Evolutionary conservation across 2,797 vertebrate genomes (phyloP), one percentile per base, ranked within the genome.

Genomic region (Acrocephalus scirpaceus): DNA sequence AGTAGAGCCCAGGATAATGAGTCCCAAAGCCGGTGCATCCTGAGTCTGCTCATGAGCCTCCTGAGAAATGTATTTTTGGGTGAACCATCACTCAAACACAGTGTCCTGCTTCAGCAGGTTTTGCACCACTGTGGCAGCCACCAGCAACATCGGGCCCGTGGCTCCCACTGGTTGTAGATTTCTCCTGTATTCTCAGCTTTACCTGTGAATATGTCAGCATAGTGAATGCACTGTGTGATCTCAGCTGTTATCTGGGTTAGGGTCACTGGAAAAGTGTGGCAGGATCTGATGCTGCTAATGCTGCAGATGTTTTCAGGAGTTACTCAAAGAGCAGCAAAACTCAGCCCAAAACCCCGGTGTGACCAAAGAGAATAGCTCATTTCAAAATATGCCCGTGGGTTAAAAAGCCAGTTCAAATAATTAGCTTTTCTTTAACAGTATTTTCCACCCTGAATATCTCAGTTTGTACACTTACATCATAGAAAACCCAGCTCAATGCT

Each of bases 371-470:
- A 90, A 91, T 14, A 76, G 47, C 60, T 95, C 44, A 40, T 89
- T 85, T 94, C 70, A 95, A 95, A 95, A 89, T 38, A 47, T 11
- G 53, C 19, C 23, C 53, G 82, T 53, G 67, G 71, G 61, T 93
- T 91, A 92, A 93, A 92, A 92, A 60, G 36, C 4, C 36, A 70
- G 11, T 60, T 85, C 88, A 36, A 91, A 84, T 61, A 71, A 93
- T 76, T 94, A 87, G 45, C 56, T 92, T 76, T 74, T 91, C 51
- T 86, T 79, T 71, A 69, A 91, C 47, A 81, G 70, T 83, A 86
- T 92, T 96, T 96, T 95, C 72, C 51, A 95, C 90, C 80, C 83
- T 95, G 42, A 90, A 88, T 92, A 93, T 77, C 57, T 86, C 81
- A 51, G n/a, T 92, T 90, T 76, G 38, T 60, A 48, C 57, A 30